Base-by-base conservation (phyloP, 2,888 invertebrate genomes). In the Hymenopus coronatus region DNA sequence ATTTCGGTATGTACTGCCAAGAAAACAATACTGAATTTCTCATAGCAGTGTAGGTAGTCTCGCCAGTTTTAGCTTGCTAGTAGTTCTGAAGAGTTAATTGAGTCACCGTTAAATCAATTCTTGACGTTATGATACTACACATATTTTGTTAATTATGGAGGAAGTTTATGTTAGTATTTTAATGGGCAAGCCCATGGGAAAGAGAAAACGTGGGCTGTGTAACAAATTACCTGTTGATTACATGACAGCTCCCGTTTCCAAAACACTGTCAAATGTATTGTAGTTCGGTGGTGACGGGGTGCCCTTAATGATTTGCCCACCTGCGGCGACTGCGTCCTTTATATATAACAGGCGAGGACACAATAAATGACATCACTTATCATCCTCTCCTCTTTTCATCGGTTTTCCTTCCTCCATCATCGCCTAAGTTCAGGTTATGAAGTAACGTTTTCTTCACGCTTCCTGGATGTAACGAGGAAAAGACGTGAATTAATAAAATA, bases 201-300 rank as follows among this genome's bases (percentile, higher is more conserved):
- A 84, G 33, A 40, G 25, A 14, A 84, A 27, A 4, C 9, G 6
- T 84, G 25, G 28, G 30, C 40, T 30, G 84, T 84, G 40, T 85
- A 85, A 85, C 85, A 85, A n/a, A 85, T 85, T 85, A 85, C 85
- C 85, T 40, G 85, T 85, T 85, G 46, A 85, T 85, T 46, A 54
- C 33, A n/a, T 84, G 30, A n/a, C 33, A 33, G 33, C 20, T 33
- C 33, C 25, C 27, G 27, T 86, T 81, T 81, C 30, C 86, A 25
- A 85, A 85, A 40, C 28, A 27, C 54, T 85, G 85, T 85, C 85
- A 85, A 85, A 85, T 85, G 85, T 40, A 54, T 85, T 40, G 85
- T 85, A 40, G 54, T 85, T 4, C 54, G 85, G 40, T 54, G 54
- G 7, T 28, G 28, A 28, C 7, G 28, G 81, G 86, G 86, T n/a